phyloP scores from a whole-genome alignment of 2,113 vertebrate genomes.

The Rhizomys pruinosus region DNA sequence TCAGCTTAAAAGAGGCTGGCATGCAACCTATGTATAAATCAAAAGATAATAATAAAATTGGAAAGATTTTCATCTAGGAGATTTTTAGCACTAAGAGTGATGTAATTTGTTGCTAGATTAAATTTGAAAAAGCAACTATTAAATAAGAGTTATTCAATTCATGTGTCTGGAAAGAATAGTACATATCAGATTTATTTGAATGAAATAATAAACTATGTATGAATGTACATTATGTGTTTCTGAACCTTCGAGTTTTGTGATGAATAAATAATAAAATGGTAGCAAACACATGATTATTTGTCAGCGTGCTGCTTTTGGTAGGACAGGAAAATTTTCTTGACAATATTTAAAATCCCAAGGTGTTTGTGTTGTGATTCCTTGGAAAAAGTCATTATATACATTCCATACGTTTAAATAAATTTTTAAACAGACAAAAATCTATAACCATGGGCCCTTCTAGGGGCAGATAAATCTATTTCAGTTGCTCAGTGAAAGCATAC shows the following conservation, averaged over 20 bases:
- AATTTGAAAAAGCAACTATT: slow-evolving; percentile 44
- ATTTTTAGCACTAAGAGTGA: slow-evolving; percentile 68
- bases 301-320: slow-evolving; percentile 13
- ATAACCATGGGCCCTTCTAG: not conserved
- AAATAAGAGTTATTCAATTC: slow-evolving; percentile 59
- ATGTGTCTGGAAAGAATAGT: slow-evolving; percentile 30
- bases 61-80: slow-evolving; percentile 58
- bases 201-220: slow-evolving; percentile 66
- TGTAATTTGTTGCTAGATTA: slow-evolving; percentile 49
- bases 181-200: slow-evolving; percentile 68
- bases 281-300: slow-evolving; percentile 20
- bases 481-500: slow-evolving; percentile 53
- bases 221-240: slow-evolving; percentile 55
- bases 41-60: slow-evolving; percentile 72
- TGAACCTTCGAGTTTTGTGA: slow-evolving; percentile 47
- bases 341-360: slow-evolving; percentile 44
- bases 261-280: slow-evolving; percentile 67
- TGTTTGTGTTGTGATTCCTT: slow-evolving; percentile 41
- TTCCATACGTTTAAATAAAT: slow-evolving; percentile 47
- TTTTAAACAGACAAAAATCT: slow-evolving; percentile 48
- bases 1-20: slow-evolving; percentile 54
- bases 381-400: slow-evolving; percentile 40
- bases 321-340: slow-evolving; percentile 14
- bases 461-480: slow-evolving; percentile 22
- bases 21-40: slow-evolving; percentile 50